A percentile compares a stretch with the other conserved stretches of the same genome.
These are phyloP conservation scores for Mormyrus proboscirostris DNA, from an alignment of 2,797 vertebrate genomes.

Conservation along the genomic window DNA sequence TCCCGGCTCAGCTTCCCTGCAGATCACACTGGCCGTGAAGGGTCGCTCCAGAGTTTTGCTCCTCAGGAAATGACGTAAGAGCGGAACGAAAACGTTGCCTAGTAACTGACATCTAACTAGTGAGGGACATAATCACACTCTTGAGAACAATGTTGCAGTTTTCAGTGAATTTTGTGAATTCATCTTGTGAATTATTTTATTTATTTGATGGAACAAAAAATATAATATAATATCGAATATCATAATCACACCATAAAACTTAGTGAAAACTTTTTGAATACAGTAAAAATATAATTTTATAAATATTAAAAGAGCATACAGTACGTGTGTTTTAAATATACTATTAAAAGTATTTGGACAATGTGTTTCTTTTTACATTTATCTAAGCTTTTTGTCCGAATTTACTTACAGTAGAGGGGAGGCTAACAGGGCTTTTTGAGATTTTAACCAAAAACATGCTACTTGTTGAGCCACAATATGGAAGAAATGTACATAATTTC, in stretches of 20 bases:
- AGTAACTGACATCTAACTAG: constrained; percentile 52
- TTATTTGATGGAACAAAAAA: background rate
- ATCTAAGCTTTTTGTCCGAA: background rate
- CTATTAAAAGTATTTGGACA: background rate
- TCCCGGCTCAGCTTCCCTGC: constrained; percentile 24
- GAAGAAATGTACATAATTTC: background rate
- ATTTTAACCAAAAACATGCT: background rate
- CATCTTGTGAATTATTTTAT: background rate
- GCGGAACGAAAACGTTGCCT: constrained; percentile 46
- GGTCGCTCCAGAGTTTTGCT: constrained; percentile 25
- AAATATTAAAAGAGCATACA: background rate
- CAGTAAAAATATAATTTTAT: background rate
- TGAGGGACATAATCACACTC: background rate
- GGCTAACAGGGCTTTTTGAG: background rate
- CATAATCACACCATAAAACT: background rate
- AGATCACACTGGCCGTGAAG: constrained; percentile 26
- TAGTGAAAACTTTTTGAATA: background rate
- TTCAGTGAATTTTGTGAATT: background rate
- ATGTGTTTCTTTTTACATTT: background rate
- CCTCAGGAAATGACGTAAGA: constrained; percentile 62
- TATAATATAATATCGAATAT: background rate
- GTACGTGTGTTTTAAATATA: background rate
- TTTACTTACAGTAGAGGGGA: background rate
- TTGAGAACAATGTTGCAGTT: background rate
- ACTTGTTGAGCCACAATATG: background rate